Conservation (phyloP, 1,140 invertebrate species). For the Lasaia peninsularis region DNA sequence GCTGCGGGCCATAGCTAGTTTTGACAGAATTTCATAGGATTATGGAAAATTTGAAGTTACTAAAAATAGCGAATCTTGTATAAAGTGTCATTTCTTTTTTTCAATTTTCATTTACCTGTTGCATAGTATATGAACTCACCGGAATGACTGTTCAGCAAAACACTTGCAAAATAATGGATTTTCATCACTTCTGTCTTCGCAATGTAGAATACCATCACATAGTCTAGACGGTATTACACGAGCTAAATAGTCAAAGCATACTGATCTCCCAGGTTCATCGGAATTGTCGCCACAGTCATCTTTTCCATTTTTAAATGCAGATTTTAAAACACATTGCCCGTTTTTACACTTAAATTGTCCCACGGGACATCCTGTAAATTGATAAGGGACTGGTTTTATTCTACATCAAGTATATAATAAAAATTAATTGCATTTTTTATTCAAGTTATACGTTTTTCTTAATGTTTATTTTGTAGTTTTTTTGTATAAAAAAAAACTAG, state of each 20-base stretch:
- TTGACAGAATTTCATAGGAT: too few species aligned
- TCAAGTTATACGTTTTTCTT: too few species aligned
- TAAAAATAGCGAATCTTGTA: too few species aligned
- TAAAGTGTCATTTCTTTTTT: too few species aligned
- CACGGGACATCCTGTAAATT: constrained; percentile 76
- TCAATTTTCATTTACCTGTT: too few species aligned
- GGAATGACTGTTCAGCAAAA: constrained; percentile 55
- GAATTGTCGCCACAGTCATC: constrained; percentile 83
- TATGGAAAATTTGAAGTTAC: too few species aligned
- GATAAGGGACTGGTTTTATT: neutral
- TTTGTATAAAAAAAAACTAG: too few species aligned
- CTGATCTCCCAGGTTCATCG: constrained; percentile 84
- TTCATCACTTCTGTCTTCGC: constrained; percentile 89
- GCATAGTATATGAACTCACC: constrained; percentile 32
- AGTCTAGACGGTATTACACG: constrained; percentile 81
- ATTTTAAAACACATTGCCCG: constrained; percentile 83
- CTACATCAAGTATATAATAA: too few species aligned
- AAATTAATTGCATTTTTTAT: too few species aligned
- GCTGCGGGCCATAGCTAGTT: too few species aligned
- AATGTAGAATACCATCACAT: constrained; percentile 89
- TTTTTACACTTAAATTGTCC: constrained; percentile 82
- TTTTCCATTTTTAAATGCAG: constrained; percentile 81
- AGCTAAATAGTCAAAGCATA: constrained; percentile 82
- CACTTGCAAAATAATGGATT: constrained; percentile 81
- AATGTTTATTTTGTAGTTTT: too few species aligned